Evolutionary conservation across 2,797 vertebrate genomes (phyloP).

Genomic region (Danio kyathit): DNA sequence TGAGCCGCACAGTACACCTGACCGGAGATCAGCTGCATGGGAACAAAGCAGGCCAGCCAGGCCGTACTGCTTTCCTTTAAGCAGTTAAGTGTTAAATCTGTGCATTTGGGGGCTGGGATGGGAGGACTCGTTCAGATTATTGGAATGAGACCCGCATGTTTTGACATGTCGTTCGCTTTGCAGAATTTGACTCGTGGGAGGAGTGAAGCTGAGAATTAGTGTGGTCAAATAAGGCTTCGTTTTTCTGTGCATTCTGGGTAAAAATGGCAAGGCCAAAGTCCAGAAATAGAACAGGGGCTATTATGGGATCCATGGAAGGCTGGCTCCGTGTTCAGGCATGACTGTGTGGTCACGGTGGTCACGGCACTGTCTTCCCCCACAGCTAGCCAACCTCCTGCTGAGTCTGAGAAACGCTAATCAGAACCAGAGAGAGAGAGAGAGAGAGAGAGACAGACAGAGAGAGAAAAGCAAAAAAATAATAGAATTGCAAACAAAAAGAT

Average conservation of each 20-base stretch:
- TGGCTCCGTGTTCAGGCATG: conserved; percentile 48
- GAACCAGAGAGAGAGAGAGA: conserved; percentile 47
- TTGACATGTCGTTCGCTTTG: conserved; percentile 36
- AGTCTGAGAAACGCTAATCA: conserved; percentile 51
- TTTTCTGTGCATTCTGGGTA: conserved; percentile 37
- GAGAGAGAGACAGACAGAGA: not conserved
- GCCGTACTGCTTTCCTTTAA: not conserved
- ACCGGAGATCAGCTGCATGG: conserved; percentile 33
- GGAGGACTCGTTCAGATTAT: conserved; percentile 18
- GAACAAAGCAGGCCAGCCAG: conserved; percentile 20
- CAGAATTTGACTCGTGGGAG: conserved; percentile 40
- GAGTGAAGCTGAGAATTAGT: conserved; percentile 22
- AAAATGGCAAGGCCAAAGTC: conserved; percentile 32
- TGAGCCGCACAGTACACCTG: conserved; percentile 41
- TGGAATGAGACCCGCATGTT: conserved; percentile 49
- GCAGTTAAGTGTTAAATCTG: conserved; percentile 3
- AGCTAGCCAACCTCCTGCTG: conserved; percentile 46
- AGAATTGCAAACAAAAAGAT: conserved; percentile 33
- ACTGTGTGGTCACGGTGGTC: conserved; percentile 43
- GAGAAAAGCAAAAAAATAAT: not conserved
- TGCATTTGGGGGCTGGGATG: not conserved
- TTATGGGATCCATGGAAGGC: conserved; percentile 50
- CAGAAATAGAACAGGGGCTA: conserved; percentile 50
- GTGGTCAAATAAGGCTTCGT: conserved; percentile 45
- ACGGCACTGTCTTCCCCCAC: conserved; percentile 49